Evolutionary conservation across 2,888 invertebrate species (phyloP).

Genomic region (Taenaris catops): DNA sequence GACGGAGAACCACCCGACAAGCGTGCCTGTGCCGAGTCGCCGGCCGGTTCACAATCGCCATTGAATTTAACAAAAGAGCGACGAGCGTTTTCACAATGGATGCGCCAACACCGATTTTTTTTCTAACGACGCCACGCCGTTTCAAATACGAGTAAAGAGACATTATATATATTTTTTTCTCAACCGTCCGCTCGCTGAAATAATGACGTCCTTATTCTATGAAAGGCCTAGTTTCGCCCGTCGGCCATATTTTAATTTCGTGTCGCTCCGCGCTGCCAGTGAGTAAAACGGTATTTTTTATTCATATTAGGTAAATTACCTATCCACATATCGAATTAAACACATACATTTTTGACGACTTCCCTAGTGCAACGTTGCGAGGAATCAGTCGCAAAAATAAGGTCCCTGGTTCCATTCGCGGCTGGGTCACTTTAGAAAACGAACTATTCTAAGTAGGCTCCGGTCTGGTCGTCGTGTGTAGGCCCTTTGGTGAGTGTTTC

Average conservation of each 20-base stretch:
- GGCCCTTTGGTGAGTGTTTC: no score
- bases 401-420: no score
- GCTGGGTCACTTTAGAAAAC: no score
- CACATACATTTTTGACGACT: no score
- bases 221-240: constrained; percentile 21
- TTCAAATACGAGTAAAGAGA: constrained; percentile 16
- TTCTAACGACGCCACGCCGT: constrained; percentile 23
- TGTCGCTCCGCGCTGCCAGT: constrained; percentile 18
- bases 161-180: no score
- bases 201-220: constrained; percentile 25
- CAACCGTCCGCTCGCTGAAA: constrained; percentile 17
- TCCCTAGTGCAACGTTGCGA: no score
- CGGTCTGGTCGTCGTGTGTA: no score
- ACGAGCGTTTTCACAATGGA: constrained; percentile 16
- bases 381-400: no score
- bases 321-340: no score
- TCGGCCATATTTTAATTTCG: constrained; percentile 22
- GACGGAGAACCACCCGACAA: constrained; percentile 68
- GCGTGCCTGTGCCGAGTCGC: constrained; percentile 65
- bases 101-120: constrained; percentile 19
- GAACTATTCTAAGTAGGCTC: no score
- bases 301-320: no score
- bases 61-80: constrained; percentile 21
- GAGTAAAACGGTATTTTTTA: no score
- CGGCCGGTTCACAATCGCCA: constrained; percentile 47